phyloP scores from a whole-genome alignment of 2,888 invertebrate genomes.

The Sinhomidia bicolor region DNA sequence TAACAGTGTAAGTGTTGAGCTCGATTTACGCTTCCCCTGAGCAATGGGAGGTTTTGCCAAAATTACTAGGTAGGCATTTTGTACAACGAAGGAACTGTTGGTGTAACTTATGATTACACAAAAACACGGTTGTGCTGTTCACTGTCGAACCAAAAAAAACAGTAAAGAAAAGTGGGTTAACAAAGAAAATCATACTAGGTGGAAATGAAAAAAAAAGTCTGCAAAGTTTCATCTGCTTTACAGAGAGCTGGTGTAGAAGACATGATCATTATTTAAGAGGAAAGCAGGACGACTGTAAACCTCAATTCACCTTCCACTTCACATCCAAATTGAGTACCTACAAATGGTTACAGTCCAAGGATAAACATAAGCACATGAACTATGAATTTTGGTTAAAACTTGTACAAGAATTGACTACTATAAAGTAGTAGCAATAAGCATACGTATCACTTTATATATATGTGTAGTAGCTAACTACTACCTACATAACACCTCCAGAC shows the following conservation, averaged over 20 bases:
- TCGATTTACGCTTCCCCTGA: no score
- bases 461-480: not conserved
- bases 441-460: not conserved
- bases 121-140: no score
- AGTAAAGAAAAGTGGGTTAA: constrained; percentile 16
- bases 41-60: no score
- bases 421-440: not conserved
- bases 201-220: not conserved
- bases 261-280: not conserved
- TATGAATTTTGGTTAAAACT: not conserved
- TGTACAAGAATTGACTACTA: not conserved
- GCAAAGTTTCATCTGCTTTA: not conserved
- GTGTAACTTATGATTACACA: no score
- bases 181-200: not conserved
- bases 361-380: not conserved
- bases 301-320: not conserved
- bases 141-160: not conserved
- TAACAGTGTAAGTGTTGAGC: no score
- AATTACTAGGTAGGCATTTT: not conserved
- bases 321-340: not conserved
- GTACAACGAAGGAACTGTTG: not conserved
- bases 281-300: not conserved
- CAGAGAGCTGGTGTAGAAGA: not conserved
- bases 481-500: not conserved
- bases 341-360: not conserved